Evolutionary conservation across 2,888 invertebrate genomes (phyloP), one percentile per base, ranked within the genome.

Genomic region (Pardosa pseudoannulata): DNA sequence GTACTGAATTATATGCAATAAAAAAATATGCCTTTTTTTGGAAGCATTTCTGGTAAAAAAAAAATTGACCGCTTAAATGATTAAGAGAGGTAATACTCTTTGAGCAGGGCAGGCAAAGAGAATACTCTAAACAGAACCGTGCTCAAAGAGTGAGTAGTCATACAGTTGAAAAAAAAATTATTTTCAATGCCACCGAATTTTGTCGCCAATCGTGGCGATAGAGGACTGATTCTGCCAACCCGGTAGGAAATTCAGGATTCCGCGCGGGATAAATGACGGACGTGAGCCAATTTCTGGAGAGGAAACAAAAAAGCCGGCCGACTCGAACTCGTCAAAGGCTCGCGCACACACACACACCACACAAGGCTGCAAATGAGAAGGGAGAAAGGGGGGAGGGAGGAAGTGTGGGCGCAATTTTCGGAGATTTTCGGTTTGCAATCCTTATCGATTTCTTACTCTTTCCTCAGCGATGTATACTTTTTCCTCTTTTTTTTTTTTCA

Each of bases 361-460:
- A 76, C 75, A 76, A 23, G 39, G 39, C 36, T 31, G 71, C 46
- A 78, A 41, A 73, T 73, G 73, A 73, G 78, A 78, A 70, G 36
- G 64, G n/a, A 29, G 72, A 32, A 36, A 6, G 56, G 16, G 56
- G 56, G 23, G 19, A 11, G 23, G 56, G 3, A 13, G 16, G n/a
- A 7, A 11, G 36, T 6, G 41, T 46, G 78, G 72, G 29, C 67
- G 73, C 74, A 67, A 81, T 81, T 81, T 81, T 73, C 67, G 76
- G 65, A 76, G 72, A 76, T 76, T 80, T 83, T 85, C 78, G 78
- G 78, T 85, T 85, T 78, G 73, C 78, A 78, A 85, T 78, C 73
- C 83, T 56, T 68, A 85, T 85, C 78, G 83, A 85, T 85, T 85
- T 83, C 29, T 46, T 67, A 19, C 65, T 41, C 46, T 31, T 72